phyloP scores from a whole-genome alignment of 2,888 invertebrate species.

The Alitta virens region DNA sequence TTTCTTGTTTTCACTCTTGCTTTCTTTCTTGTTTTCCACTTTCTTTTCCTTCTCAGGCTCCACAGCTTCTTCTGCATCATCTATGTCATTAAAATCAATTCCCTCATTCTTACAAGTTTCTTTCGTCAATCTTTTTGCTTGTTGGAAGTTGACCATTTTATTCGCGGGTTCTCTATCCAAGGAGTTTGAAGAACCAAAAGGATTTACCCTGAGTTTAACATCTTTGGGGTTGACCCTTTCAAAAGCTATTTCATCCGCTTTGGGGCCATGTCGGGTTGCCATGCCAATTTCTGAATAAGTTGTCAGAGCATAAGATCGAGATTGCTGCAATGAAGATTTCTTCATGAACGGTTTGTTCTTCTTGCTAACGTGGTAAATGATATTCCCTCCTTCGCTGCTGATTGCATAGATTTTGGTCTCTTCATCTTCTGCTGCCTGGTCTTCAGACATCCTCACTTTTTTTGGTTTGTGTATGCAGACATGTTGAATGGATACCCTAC shows the following conservation, averaged over 20 bases:
- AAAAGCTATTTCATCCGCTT: conserved; percentile 58
- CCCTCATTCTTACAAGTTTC: conserved; percentile 53
- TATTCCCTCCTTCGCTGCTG: conserved; percentile 77
- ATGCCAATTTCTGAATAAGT: conserved; percentile 56
- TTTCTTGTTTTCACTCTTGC: no score
- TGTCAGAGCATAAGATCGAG: conserved; percentile 62
- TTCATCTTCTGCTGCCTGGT: conserved; percentile 33
- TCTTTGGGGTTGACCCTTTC: conserved; percentile 59
- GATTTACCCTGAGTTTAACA: conserved; percentile 70
- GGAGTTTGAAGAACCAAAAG: conserved; percentile 59
- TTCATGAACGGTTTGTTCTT: conserved; percentile 18
- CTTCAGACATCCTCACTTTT: conserved; percentile 45
- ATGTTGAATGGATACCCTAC: conserved; percentile 60
- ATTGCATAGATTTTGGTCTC: conserved; percentile 74
- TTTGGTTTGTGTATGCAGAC: conserved; percentile 56
- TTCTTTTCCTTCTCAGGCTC: conserved; percentile 27
- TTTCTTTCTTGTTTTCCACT: background rate
- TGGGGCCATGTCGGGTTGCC: conserved; percentile 34
- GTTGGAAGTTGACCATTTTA: conserved; percentile 34
- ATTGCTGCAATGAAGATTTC: conserved; percentile 32
- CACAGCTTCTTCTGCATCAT: conserved; percentile 25
- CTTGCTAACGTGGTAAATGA: conserved; percentile 61
- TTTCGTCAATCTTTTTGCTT: conserved; percentile 43
- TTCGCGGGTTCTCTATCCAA: conserved; percentile 37
- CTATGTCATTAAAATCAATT: conserved; percentile 44